These are phyloP conservation scores for Megaleporinus macrocephalus DNA, from an alignment of 2,113 vertebrate species.

Conservation along the genomic window DNA sequence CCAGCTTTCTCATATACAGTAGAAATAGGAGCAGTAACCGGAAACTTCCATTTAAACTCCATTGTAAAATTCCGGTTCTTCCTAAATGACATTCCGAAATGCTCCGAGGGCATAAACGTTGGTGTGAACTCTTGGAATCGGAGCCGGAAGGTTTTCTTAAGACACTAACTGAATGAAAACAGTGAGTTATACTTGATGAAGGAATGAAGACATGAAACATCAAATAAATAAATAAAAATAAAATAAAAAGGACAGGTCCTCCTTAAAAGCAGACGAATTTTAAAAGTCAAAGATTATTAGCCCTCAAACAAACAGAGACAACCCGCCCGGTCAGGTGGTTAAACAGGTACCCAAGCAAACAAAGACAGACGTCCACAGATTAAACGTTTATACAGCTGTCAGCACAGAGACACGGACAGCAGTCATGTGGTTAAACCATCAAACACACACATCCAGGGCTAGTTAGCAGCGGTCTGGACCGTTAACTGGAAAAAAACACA, in stretches of 20 bases:
- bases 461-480: constrained; percentile 11
- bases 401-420: constrained; percentile 46
- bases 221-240: not conserved
- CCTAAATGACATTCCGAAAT: not conserved
- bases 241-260: not conserved
- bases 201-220: not conserved
- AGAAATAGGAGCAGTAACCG: too few relatives aligned
- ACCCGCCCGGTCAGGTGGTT: not conserved
- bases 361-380: constrained; percentile 12
- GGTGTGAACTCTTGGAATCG: not conserved
- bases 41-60: too few relatives aligned
- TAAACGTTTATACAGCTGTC: constrained; percentile 47
- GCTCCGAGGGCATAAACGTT: not conserved
- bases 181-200: not conserved
- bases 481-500: constrained; percentile 27
- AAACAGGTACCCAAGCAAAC: constrained; percentile 36
- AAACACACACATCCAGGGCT: constrained; percentile 8
- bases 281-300: not conserved
- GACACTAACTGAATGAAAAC: not conserved
- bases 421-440: constrained; percentile 52
- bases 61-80: too few relatives aligned
- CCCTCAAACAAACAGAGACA: constrained; percentile 1
- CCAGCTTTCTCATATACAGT: too few relatives aligned
- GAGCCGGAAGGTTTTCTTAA: not conserved
- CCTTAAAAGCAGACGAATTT: not conserved